Percentiles rank a stretch among this genome's conserved stretches.
These are phyloP conservation scores for Pristionchus japonicus DNA, from an alignment of 2,888 invertebrate species.

Conservation along the genomic window DNA sequence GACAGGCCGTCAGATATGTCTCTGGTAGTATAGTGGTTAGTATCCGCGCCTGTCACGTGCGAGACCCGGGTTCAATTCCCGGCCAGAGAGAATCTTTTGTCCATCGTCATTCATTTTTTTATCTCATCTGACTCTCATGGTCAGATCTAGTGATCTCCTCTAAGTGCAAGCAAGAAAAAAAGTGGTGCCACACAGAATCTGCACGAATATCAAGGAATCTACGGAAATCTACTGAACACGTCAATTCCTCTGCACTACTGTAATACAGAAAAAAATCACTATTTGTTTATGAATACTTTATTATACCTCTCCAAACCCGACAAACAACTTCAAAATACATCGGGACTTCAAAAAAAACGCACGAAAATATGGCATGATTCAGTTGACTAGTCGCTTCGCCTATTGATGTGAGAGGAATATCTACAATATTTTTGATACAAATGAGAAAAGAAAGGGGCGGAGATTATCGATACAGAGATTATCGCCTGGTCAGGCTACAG, in stretches of 20 bases:
- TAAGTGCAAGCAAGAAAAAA: too few species aligned
- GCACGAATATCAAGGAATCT: too few species aligned
- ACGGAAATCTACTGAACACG: too few species aligned
- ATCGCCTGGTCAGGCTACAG: too few species aligned
- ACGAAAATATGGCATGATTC: constrained; percentile 20
- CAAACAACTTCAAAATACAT: not conserved
- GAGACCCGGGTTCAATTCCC: constrained; percentile 79
- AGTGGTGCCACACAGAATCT: too few species aligned
- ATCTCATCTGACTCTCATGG: too few species aligned
- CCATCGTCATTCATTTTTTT: too few species aligned
- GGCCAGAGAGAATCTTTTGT: constrained; percentile 76
- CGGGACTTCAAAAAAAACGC: not conserved
- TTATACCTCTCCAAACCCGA: not conserved
- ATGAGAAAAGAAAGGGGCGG: not conserved
- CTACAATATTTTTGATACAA: constrained; percentile 28
- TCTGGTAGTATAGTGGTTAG: constrained; percentile 79
- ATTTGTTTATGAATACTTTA: too few species aligned
- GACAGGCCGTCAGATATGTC: too few species aligned
- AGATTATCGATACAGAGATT: not conserved
- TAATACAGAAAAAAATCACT: too few species aligned
- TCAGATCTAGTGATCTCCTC: too few species aligned
- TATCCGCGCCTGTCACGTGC: constrained; percentile 79
- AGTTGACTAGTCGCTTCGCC: not conserved
- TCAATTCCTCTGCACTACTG: too few species aligned
- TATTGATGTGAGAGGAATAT: not conserved